Conservation (phyloP, 2,888 invertebrate species). For the Tenthredo mesomela region DNA sequence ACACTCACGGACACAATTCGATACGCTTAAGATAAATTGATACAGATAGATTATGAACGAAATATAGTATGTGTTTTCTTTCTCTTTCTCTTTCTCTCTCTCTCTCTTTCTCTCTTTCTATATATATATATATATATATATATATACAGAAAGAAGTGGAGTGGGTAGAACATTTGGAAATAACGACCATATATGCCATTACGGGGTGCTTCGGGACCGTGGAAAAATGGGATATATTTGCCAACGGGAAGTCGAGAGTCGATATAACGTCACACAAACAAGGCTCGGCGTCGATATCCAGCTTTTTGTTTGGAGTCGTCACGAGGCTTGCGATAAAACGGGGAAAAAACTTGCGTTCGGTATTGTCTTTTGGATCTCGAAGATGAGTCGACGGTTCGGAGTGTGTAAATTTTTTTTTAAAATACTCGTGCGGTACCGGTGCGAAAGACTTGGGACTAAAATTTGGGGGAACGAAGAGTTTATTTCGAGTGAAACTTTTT, state of each 20-base stretch:
- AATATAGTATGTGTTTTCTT: constrained; percentile 26
- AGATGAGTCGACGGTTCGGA: not conserved
- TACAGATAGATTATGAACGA: constrained; percentile 65
- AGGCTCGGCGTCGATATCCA: not conserved
- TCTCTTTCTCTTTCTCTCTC: not conserved
- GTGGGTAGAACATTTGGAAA: constrained; percentile 45
- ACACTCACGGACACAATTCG: constrained; percentile 63
- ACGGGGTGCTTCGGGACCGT: constrained; percentile 32
- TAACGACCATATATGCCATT: constrained; percentile 47
- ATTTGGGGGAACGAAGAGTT: not conserved
- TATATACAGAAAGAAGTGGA: not conserved
- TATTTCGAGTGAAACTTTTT: constrained; percentile 11
- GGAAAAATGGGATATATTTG: constrained; percentile 32
- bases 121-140: too few species aligned
- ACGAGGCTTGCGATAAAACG: not conserved
- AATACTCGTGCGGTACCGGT: not conserved
- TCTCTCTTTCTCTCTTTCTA: not conserved
- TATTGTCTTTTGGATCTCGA: not conserved
- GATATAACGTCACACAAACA: constrained; percentile 28
- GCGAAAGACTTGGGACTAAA: not conserved
- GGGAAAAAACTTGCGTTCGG: not conserved
- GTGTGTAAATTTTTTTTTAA: not conserved
- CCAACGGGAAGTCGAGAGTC: constrained; percentile 31
- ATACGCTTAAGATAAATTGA: constrained; percentile 67
- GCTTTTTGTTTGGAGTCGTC: not conserved